Base-by-base conservation (phyloP, 2,797 vertebrate species). In the Craterocephalus amniculus region DNA sequence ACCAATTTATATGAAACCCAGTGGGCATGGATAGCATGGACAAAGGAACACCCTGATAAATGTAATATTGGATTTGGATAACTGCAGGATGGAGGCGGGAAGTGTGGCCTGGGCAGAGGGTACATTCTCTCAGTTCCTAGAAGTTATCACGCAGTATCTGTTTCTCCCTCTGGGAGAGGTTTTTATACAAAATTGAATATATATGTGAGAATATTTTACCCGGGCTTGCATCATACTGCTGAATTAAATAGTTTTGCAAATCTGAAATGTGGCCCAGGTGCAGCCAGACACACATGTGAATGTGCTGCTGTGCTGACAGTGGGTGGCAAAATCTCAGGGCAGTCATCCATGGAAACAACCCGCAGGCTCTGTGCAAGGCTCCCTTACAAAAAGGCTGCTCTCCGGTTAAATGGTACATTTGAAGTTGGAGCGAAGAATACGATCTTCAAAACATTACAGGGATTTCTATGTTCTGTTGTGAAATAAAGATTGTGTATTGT, bases 261-360 rank as follows among this genome's bases (percentile, higher is more conserved):
- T 62, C 73, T 78, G 58, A 86, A 72, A 61, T 70, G 65, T 76
- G 70, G 57, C 59, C 58, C 67, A 80, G 56, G 71, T 78, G 58
- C 70, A 61, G 60, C 32, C 56, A 2, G 48, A 65, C 34, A 43
- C 62, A 10, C 56, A 8, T 48, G 59, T 61, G 61, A 70, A 29
- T 65, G 40, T 29, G 32, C 43, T 1, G 52, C 45, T 48, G 59
- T 40, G 55, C 55, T 63, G 64, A 57, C 73, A 43, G 83, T 24
- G 45, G 75, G 87, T 57, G 32, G 65, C 63, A 78, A 60, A 75
- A 76, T 70, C 79, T 76, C 67, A 40, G 60, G 27, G 73, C 34
- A 29, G 67, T 84, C 79, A 78, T 85, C 84, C 84, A 79, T 74
- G 63, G 51, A 63, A 83, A 72, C 60, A 58, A 20, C 67, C 55